phyloP scores from a whole-genome alignment of 2,113 vertebrate genomes.

The Drymodes brunneopygia region DNA sequence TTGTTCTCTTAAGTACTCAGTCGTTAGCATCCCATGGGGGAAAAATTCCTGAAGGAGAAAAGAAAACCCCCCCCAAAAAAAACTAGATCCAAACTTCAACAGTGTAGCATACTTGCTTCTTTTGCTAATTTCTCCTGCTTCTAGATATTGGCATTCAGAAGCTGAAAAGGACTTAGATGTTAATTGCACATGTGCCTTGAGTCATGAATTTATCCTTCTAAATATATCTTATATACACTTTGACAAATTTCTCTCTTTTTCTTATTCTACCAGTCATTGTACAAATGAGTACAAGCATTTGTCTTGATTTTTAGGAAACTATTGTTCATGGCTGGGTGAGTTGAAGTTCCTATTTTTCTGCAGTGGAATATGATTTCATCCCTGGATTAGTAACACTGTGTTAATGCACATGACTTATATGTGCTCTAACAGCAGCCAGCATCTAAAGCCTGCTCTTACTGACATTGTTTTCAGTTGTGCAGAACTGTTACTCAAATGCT shows the following conservation, averaged over 20 bases:
- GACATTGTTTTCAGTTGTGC: background rate
- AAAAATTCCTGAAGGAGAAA: too few species aligned
- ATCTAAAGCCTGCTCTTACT: background rate
- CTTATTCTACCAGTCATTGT: background rate
- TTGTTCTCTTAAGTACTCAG: too few species aligned
- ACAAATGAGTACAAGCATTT: background rate
- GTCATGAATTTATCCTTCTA: background rate
- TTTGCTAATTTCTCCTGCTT: conserved; percentile 14
- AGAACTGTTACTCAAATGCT: background rate
- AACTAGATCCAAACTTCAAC: too few species aligned
- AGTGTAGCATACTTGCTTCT: background rate
- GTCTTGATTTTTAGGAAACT: background rate
- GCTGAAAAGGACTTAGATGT: background rate
- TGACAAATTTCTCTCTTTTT: background rate
- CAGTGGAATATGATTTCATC: background rate
- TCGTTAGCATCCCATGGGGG: too few species aligned
- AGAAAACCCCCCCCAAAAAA: too few species aligned
- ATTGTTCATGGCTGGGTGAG: background rate
- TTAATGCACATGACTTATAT: background rate
- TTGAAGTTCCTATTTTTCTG: background rate
- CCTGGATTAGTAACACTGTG: background rate
- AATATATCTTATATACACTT: background rate
- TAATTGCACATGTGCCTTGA: background rate
- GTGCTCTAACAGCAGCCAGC: background rate
- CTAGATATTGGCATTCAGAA: conserved; percentile 34